Conservation (phyloP, 2,888 invertebrate genomes). For the Phytoseiulus persimilis region DNA sequence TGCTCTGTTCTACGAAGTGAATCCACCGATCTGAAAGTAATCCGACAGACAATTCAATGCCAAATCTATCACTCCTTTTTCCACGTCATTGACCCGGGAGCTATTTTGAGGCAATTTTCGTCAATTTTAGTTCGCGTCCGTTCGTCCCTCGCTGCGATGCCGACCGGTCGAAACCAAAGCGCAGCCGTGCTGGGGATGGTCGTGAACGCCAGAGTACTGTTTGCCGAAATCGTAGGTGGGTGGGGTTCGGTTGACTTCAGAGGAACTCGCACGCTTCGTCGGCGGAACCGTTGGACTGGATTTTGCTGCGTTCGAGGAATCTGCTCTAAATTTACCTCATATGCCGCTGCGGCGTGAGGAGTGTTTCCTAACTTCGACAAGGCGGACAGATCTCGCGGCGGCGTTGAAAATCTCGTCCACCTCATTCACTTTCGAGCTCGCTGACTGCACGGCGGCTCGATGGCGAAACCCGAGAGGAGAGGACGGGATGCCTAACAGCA, state of each 20-base stretch:
- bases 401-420: no score
- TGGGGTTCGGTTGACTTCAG: background rate
- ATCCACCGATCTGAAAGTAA: background rate
- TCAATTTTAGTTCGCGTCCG: background rate
- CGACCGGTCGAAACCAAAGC: background rate
- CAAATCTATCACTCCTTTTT: background rate
- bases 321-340: background rate
- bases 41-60: background rate
- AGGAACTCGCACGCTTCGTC: background rate
- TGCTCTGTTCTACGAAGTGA: background rate
- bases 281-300: background rate
- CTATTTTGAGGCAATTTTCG: slow-evolving; percentile 5
- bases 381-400: background rate
- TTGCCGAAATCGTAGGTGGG: background rate
- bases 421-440: background rate
- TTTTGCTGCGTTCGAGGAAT: background rate
- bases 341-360: background rate
- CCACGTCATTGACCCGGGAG: background rate
- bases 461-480: background rate
- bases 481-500: background rate
- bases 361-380: background rate
- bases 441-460: background rate
- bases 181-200: no score
- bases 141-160: background rate
- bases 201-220: background rate